Percentiles rank a stretch among this genome's conserved stretches.
Conservation (phyloP, 2,888 invertebrate genomes). For the Pollenia angustigena region DNA sequence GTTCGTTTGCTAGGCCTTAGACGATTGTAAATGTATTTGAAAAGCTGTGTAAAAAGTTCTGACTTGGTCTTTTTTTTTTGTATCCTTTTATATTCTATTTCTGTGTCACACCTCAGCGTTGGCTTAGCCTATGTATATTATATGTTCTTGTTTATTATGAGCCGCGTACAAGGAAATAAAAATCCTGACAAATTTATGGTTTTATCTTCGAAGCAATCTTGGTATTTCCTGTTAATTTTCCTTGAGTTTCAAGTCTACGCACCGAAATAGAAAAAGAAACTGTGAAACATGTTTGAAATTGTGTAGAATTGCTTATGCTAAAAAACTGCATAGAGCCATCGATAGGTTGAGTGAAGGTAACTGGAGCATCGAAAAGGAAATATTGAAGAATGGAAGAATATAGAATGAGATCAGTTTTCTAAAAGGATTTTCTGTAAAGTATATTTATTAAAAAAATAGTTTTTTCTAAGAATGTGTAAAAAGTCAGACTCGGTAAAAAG, state of each 20-base stretch:
- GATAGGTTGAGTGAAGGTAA: neutral
- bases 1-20: constrained; percentile 27
- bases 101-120: constrained; percentile 25
- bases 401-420: neutral
- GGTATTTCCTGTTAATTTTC: constrained; percentile 5
- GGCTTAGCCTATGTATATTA: constrained; percentile 1
- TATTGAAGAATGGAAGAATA: neutral
- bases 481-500: too few relatives aligned
- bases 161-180: constrained; percentile 52
- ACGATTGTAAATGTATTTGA: neutral
- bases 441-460: too few relatives aligned
- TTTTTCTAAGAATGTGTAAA: too few relatives aligned
- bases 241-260: constrained; percentile 10
- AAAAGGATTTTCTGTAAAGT: too few relatives aligned
- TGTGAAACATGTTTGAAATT: neutral
- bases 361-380: neutral
- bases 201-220: constrained; percentile 64
- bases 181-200: constrained; percentile 69
- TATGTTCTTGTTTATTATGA: constrained; percentile 19
- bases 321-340: neutral
- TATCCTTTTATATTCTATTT: neutral
- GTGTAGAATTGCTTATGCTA: too few relatives aligned
- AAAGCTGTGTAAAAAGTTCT: neutral
- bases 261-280: constrained; percentile 1
- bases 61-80: neutral